Evolutionary conservation across 2,888 invertebrate species (phyloP), one percentile per base, ranked within the genome.

Genomic region (Eristalis arbustorum): DNA sequence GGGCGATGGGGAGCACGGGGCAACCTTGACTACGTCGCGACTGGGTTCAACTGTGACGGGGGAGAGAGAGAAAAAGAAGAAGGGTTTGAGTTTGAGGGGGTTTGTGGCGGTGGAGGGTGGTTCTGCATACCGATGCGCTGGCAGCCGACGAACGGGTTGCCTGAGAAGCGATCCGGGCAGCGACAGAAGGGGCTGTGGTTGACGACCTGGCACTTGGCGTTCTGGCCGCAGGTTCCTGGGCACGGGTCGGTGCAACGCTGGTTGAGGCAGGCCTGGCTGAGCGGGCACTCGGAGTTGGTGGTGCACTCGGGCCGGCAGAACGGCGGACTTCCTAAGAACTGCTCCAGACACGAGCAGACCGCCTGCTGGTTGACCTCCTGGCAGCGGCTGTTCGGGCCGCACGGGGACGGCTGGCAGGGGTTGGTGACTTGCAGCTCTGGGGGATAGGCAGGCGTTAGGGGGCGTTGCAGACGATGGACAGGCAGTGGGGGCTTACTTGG

Each of bases 101-200:
- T 1, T 37, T 25, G 25, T 1, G 57, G 2, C 1, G 59, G 96
- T 49, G 3, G 13, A 25, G 3, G 13, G 31, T 11, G n/a, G 61
- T 22, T 8, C 37, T 49, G n/a, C 77, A 74, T 84, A 94, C 94
- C 93, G 89, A 94, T 92, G 88, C 91, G 93, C 80, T 93, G 94
- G 89, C 95, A 96, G 90, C 94, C 93, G 66, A 94, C 93, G 90
- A 95, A 95, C 67, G 95, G 95, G 93, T 96, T 95, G 84, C 96
- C 96, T 1, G 95, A 94, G 89, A 94, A 95, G 13, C 94, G 94
- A 8, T 92, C 92, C 68, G 94, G 94, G 90, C 96, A 96, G 62
- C 94, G 94, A 90, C 97, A 97, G 89, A 95, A 95, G 10, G 96
- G 96, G 89, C 95, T 94, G 90, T 97, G 96, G 89, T 96, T 96